Percentiles rank a stretch among this genome's conserved stretches.
Conservation (phyloP, 2,797 vertebrate genomes). For the Cryptoprocta ferox region DNA sequence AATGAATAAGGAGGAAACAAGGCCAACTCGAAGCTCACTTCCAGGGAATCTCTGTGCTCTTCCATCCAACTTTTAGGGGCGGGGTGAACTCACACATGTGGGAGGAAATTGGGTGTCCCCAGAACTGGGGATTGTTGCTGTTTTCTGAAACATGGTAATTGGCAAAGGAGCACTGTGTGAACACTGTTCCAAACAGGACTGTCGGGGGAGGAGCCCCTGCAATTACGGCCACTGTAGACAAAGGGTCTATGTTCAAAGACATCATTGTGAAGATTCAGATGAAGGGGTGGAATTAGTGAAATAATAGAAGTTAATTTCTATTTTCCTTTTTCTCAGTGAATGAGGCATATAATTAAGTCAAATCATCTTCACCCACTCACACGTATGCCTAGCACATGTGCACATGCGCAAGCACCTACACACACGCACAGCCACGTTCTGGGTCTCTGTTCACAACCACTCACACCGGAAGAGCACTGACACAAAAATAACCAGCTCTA, state of each 20-base stretch:
- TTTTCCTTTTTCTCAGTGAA: conserved; percentile 67
- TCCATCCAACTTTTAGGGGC: not conserved
- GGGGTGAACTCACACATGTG: not conserved
- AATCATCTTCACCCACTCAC: conserved; percentile 66
- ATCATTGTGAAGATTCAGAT: not conserved
- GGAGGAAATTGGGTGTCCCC: not conserved
- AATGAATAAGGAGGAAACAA: not conserved
- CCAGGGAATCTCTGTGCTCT: not conserved
- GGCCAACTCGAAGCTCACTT: not conserved
- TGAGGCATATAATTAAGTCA: conserved; percentile 72
- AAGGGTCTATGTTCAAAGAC: conserved; percentile 50
- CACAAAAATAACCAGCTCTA: not conserved
- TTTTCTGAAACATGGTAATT: conserved; percentile 55
- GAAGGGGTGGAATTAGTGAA: conserved; percentile 59
- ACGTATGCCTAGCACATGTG: not conserved
- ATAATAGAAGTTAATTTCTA: conserved; percentile 77
- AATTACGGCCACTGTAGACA: conserved; percentile 43
- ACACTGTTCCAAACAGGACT: not conserved
- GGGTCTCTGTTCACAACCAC: not conserved
- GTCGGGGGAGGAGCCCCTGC: not conserved
- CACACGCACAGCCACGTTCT: not conserved
- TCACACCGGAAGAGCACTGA: not conserved
- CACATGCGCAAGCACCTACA: rapidly evolving
- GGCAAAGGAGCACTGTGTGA: conserved; percentile 14
- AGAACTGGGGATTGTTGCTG: not conserved